Base-by-base conservation (phyloP, 2,888 invertebrate genomes). In the Cantharis lateralis region DNA sequence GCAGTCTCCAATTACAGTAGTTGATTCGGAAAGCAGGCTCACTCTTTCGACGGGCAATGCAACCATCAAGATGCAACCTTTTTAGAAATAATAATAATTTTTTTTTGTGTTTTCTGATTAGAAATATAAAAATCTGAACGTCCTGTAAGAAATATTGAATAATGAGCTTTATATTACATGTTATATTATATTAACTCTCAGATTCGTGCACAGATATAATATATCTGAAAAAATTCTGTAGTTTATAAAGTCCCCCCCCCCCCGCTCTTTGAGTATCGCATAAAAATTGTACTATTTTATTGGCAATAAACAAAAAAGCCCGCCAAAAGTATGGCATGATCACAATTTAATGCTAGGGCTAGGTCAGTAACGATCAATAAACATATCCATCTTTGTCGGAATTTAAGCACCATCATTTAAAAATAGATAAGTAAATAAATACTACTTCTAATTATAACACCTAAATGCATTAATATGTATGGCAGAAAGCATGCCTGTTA, bases 351-450 rank as follows among this genome's bases (percentile, higher is more conserved):
- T 15, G n/a, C 20, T 66, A 20, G 64, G 64, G 64, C 20, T 66
- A 66, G 64, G 64, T 66, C 64, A 66, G 64, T 66, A 20, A 20
- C 24, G 64, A 66, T 66, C 64, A 66, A 66, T 66, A 66, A 66
- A 66, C 64, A 66, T 24, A 20, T 20, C 64, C 64, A 66, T 66
- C 64, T 24, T 66, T 66, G 64, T 66, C 24, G 24, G 20, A 20
- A 20, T 66, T 66, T 24, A 66, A 24, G 24, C 20, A 48, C 48
- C 48, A 13, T 66, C 24, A 24, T 20, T 66, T 66, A 66, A 20
- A 66, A 66, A 66, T 66, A 66, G 64, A 66, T 20, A 10, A n/a
- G 64, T 11, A 66, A 66, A 66, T 11, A 66, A 66, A 20, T 24
- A n/a, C 48, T 0, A 48, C 1, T 13, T n/a, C 1, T 48, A 66